Percentiles rank a stretch among this genome's conserved stretches.
Conservation (phyloP, 2,797 vertebrate species). For the Neosalanx taihuensis region DNA sequence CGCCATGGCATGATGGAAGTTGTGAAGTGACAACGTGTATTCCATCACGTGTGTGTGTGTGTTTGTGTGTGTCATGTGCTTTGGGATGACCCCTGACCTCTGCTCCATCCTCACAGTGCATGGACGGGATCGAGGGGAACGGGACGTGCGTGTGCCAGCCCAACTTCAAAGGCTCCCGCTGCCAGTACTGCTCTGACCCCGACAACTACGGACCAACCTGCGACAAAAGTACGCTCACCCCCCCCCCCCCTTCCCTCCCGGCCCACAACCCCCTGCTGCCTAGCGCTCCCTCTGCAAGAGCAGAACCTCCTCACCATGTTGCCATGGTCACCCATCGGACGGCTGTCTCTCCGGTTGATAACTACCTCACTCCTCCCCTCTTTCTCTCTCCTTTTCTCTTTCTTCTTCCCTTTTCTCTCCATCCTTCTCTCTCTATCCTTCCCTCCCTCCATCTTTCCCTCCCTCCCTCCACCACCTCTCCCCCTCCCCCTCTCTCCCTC, state of each 20-base stretch:
- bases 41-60: neutral
- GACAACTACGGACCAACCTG: constrained; percentile 80
- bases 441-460: neutral
- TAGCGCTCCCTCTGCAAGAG: neutral
- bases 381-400: constrained; percentile 7
- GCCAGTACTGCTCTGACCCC: constrained; percentile 81
- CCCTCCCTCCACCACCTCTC: neutral
- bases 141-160: constrained; percentile 81
- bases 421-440: neutral
- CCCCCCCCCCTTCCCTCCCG: neutral
- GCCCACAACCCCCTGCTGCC: neutral
- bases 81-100: too few species aligned
- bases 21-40: too few species aligned
- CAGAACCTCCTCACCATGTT: too few species aligned
- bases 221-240: constrained; percentile 72
- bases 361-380: neutral
- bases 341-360: neutral
- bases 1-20: too few species aligned
- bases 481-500: neutral
- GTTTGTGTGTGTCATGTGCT: neutral
- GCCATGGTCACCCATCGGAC: neutral
- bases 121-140: constrained; percentile 78
- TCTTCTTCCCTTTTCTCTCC: constrained; percentile 12
- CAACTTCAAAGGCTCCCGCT: constrained; percentile 81
- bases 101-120: constrained; percentile 71